Evolutionary conservation across 2,113 vertebrate species (phyloP), one percentile per base, ranked within the genome.

Genomic region (Crocuta crocuta): DNA sequence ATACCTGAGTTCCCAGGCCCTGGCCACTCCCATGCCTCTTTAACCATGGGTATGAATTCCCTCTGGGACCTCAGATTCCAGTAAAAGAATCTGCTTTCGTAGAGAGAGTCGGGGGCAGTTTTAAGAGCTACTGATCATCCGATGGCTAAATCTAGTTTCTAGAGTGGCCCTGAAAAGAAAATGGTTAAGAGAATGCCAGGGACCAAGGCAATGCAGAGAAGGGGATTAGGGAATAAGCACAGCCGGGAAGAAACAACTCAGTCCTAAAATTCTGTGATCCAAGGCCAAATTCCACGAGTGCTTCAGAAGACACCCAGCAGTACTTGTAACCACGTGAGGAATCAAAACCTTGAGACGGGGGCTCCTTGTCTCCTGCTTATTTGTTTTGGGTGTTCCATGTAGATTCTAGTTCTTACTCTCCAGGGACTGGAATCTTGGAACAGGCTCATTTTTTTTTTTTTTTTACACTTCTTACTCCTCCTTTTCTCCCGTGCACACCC

Each of bases 231-330:
- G 83, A 82, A 33, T 63, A 66, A 58, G 84, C 48, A 65, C 21
- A 11, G 84, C 63, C 50, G 79, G 90, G 79, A 93, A 95, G 89
- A 58, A 94, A 81, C 63, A 94, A 95, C 82, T 91, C 78, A 78
- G 94, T 61, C 76, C 73, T 39, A 50, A 80, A 83, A 53, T 53
- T 95, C 97, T 97, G 92, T 96, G 92, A 97, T 97, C 89, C 39
- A 24, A 23, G n/a, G 91, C 97, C 97, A 98, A 96, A 97, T 94
- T 97, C 97, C 96, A 45, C 4, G 12, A 95, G 78, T 63, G 86
- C 80, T 74, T 97, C 45, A 17, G 53, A 86, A 90, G 80, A 81
- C 92, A 84, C 23, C 0, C 6, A n/a, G 79, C 83, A 55, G 39
- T 28, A 4, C 43, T 90, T 7, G 2, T 53, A 35, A 68, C 53